These are phyloP conservation scores for Diuraphis noxia DNA, from an alignment of 1,140 invertebrate genomes.

Conservation along the genomic window DNA sequence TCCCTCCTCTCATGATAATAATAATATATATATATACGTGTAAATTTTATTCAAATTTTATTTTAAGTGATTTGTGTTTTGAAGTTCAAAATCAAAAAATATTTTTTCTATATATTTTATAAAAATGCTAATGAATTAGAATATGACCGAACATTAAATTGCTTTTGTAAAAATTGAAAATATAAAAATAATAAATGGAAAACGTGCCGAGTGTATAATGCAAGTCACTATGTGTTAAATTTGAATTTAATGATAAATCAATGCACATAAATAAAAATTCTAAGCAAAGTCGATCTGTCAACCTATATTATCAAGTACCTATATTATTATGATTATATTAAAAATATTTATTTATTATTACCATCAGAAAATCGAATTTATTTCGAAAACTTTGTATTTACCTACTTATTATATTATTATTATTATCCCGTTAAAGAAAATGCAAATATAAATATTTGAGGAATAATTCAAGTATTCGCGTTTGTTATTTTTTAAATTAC, in stretches of 20 bases:
- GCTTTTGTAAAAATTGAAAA: background rate
- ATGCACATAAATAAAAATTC: background rate
- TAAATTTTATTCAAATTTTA: constrained; percentile 30
- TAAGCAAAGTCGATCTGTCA: background rate
- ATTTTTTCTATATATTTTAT: background rate
- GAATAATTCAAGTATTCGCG: no score
- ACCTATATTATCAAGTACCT: background rate
- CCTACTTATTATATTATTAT: no score
- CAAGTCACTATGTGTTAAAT: background rate
- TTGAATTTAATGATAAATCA: background rate
- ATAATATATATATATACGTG: background rate
- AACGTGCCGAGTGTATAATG: no score
- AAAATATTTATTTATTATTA: background rate
- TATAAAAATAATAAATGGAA: background rate
- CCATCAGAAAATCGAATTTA: background rate
- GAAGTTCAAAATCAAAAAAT: background rate
- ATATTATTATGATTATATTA: background rate
- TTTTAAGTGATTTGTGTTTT: constrained; percentile 23
- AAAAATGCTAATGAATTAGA: background rate
- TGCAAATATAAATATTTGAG: no score
- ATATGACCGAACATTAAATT: background rate
- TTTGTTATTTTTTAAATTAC: no score
- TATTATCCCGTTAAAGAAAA: no score
- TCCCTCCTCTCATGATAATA: background rate
- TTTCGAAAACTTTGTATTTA: background rate